Evolutionary conservation across 2,888 invertebrate species (phyloP).

Genomic region (Scrobipalpa costella): DNA sequence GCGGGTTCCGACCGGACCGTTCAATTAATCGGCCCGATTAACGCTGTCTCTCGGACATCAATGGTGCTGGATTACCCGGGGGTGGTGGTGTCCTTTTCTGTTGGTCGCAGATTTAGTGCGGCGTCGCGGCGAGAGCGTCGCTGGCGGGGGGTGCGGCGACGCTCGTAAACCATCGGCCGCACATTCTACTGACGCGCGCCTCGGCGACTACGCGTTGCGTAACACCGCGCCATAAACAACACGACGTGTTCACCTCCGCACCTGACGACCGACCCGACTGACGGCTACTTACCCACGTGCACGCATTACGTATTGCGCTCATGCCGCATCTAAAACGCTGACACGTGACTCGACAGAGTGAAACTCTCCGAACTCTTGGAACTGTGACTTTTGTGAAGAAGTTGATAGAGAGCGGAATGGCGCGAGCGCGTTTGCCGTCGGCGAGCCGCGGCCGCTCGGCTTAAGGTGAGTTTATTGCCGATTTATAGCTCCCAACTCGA

Average conservation of each 20-base stretch:
- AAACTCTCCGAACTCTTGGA: conserved; percentile 65
- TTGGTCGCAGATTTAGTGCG: conserved; percentile 80
- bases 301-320: conserved; percentile 76
- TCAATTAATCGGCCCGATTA: conserved; percentile 78
- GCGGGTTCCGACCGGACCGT: conserved; percentile 64
- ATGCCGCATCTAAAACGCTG: conserved; percentile 74
- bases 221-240: conserved; percentile 79
- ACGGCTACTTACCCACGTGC: conserved; percentile 68
- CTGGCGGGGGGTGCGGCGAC: conserved; percentile 70
- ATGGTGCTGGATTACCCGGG: conserved; percentile 74
- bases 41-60: conserved; percentile 73
- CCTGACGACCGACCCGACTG: conserved; percentile 43
- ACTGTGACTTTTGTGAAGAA: conserved; percentile 77
- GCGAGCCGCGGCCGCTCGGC: conserved; percentile 72
- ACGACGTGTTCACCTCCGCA: conserved; percentile 68
- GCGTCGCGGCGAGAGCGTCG: conserved; percentile 79
- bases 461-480: conserved; percentile 79
- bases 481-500: conserved; percentile 70
- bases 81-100: conserved; percentile 77
- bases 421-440: conserved; percentile 73
- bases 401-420: conserved; percentile 70
- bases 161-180: conserved; percentile 80
- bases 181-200: conserved; percentile 80
- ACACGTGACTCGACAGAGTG: conserved; percentile 77
- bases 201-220: conserved; percentile 80